These are phyloP conservation scores for Cryptus viduatorius DNA, from an alignment of 2,888 invertebrate genomes.

Conservation along the genomic window DNA sequence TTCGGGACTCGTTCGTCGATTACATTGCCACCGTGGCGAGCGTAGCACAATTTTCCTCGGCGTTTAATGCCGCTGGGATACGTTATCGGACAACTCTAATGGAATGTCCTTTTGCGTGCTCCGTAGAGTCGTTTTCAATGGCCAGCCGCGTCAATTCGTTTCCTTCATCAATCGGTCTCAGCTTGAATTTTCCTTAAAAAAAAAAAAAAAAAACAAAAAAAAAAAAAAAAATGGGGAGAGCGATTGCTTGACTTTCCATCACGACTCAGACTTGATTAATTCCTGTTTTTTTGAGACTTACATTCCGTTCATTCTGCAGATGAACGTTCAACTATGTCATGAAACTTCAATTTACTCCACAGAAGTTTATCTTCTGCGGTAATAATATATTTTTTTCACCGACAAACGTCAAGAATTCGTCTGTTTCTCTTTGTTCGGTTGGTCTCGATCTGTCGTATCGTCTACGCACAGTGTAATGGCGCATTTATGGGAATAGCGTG, in stretches of 20 bases:
- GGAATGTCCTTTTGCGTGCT: constrained; percentile 57
- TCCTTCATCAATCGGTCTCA: constrained; percentile 6
- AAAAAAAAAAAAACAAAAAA: constrained; percentile 34
- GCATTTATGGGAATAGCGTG: constrained; percentile 57
- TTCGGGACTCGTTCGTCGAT: constrained; percentile 69
- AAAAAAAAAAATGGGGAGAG: not conserved
- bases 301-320: not conserved
- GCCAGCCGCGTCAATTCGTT: constrained; percentile 36
- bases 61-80: constrained; percentile 61
- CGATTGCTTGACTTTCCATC: constrained; percentile 9
- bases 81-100: constrained; percentile 66
- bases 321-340: not conserved
- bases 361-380: not conserved
- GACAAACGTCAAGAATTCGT: constrained; percentile 8
- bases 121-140: constrained; percentile 26
- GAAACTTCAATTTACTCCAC: not conserved
- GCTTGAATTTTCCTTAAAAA: constrained; percentile 31
- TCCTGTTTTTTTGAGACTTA: no score
- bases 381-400: constrained; percentile 11
- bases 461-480: constrained; percentile 14
- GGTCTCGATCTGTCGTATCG: constrained; percentile 19
- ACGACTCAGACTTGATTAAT: constrained; percentile 6
- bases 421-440: constrained; percentile 5
- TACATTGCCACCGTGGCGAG: constrained; percentile 39
- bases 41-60: constrained; percentile 51